phyloP scores from a whole-genome alignment of 1,140 invertebrate species.

The Formica exsecta region DNA sequence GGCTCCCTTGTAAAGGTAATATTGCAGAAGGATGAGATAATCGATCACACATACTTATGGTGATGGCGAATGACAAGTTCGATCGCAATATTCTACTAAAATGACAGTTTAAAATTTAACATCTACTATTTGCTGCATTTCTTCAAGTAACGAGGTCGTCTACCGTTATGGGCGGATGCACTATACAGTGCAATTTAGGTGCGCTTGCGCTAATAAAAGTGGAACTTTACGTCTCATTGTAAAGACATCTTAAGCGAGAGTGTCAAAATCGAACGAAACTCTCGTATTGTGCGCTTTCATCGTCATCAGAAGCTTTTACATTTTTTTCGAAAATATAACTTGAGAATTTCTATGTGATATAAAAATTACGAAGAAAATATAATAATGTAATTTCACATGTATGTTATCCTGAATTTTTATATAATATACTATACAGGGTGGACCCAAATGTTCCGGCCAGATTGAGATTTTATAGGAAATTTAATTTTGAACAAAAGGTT shows the following conservation, averaged over 20 bases:
- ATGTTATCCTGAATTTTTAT: background rate
- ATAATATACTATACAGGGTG: too few relatives aligned
- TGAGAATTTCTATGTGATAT: background rate
- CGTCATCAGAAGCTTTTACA: background rate
- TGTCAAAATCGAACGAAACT: constrained; percentile 15
- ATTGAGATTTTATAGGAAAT: too few relatives aligned
- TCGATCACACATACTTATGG: background rate
- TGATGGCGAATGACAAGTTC: background rate
- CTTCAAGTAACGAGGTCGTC: constrained; percentile 48
- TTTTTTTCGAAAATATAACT: background rate
- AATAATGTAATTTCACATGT: background rate
- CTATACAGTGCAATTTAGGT: constrained; percentile 55
- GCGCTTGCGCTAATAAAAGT: constrained; percentile 42
- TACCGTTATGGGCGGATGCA: constrained; percentile 43
- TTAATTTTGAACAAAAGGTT: too few relatives aligned
- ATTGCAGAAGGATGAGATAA: background rate
- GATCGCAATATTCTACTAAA: background rate
- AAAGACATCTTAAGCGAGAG: constrained; percentile 23
- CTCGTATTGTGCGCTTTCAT: constrained; percentile 6
- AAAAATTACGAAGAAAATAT: background rate
- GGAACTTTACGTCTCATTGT: constrained; percentile 44
- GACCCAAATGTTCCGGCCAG: too few relatives aligned
- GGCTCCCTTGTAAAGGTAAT: background rate
- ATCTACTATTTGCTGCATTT: constrained; percentile 13
- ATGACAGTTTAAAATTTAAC: background rate